Evolutionary conservation across 2,113 vertebrate species (phyloP).

Genomic region (Hyperoodon ampullatus): DNA sequence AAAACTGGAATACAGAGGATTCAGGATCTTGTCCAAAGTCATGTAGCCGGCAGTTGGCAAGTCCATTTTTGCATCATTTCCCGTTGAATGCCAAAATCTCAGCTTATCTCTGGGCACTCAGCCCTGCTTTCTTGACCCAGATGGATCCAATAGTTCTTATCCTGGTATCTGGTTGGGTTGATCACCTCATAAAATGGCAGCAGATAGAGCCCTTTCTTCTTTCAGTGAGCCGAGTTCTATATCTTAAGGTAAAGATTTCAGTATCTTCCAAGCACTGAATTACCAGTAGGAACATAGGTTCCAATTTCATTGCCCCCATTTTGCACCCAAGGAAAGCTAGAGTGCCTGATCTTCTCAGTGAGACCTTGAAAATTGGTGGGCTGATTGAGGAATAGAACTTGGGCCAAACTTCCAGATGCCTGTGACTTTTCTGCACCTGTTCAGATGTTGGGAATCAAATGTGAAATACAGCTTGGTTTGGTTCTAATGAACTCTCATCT

Average conservation of each 20-base stretch:
- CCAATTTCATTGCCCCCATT: neutral
- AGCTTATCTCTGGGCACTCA: neutral
- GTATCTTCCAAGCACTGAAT: neutral
- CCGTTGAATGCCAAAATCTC: neutral
- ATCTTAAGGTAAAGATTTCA: slow-evolving; percentile 9
- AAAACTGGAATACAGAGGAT: neutral
- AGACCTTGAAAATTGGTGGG: neutral
- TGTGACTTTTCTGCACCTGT: neutral
- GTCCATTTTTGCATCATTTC: neutral
- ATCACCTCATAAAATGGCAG: neutral
- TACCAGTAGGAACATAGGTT: neutral
- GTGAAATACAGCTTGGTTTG: slow-evolving; percentile 19
- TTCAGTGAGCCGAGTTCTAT: neutral
- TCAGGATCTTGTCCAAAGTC: neutral
- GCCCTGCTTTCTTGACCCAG: neutral
- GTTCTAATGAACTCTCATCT: neutral
- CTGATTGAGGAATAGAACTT: neutral
- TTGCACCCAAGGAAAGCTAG: neutral
- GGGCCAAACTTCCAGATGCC: neutral
- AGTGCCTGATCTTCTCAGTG: neutral
- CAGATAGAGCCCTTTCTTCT: neutral
- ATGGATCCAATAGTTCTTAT: neutral
- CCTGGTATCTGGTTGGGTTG: neutral
- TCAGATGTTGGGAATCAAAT: neutral
- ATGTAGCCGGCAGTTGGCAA: neutral